Conservation (phyloP, 2,797 vertebrate genomes). For the Serranus cabrilla region DNA sequence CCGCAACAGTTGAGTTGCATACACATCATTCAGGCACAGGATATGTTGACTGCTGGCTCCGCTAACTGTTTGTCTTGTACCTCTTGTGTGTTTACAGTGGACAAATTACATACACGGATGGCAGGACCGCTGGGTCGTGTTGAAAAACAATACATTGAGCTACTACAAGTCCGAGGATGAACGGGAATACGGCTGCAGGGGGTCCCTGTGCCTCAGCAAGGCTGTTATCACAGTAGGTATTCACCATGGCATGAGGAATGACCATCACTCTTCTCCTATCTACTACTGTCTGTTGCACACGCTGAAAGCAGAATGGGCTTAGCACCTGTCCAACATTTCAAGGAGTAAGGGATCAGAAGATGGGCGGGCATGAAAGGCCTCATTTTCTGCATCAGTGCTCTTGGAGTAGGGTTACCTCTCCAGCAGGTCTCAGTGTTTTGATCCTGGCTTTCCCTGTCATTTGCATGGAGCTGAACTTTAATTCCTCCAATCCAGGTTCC, state of each 20-base stretch:
- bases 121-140: constrained; percentile 98
- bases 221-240: constrained; percentile 95
- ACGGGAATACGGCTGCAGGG: constrained; percentile 96
- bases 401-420: constrained; percentile 17
- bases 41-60: background rate
- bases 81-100: constrained; percentile 87
- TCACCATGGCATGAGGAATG: background rate
- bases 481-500: constrained; percentile 29
- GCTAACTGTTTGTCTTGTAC: constrained; percentile 1
- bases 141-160: constrained; percentile 95
- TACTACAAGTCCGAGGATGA: constrained; percentile 99
- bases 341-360: background rate
- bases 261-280: background rate
- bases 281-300: background rate
- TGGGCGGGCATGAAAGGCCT: background rate
- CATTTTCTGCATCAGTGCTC: constrained; percentile 22
- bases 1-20: background rate
- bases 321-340: constrained; percentile 42
- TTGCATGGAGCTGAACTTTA: constrained; percentile 35
- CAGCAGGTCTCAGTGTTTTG: constrained; percentile 18
- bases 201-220: constrained; percentile 97
- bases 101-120: constrained; percentile 99
- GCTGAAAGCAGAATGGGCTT: background rate
- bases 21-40: background rate
- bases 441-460: constrained; percentile 7